Base-by-base conservation (phyloP, 2,113 vertebrate species). In the Lonchura striata region DNA sequence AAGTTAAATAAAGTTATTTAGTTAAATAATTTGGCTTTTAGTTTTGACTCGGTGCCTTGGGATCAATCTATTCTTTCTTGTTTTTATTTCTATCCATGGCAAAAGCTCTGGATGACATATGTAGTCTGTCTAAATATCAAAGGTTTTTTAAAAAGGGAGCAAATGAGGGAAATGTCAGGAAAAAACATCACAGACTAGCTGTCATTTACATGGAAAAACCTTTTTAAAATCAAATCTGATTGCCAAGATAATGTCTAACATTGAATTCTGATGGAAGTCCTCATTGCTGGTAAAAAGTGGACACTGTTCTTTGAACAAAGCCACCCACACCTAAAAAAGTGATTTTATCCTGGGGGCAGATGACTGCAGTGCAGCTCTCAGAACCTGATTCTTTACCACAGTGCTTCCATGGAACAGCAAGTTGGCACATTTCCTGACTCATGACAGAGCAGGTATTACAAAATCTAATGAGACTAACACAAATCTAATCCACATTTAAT, bases 81-180 rank as follows among this genome's bases (percentile, higher is more conserved):
- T 89, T 79, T 35, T 90, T 56, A 78, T 86, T 94, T 94, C 59
- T 90, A 60, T 70, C 64, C 66, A 10, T 86, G 82, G 86, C 68
- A 83, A 47, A 72, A 92, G 60, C 63, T 93, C 57, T 91, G 75
- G 63, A 66, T 95, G 82, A 94, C 84, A 85, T 85, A 87, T 47
- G 46, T 70, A 74, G 54, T 69, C 75, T 85, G 54, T 86, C 54
- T 94, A 91, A 95, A 93, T 95, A 91, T 66, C 82, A 95, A 82
- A 91, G 92, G 24, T 80, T 91, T 93, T 74, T 63, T 7, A 77
- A 84, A 94, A 63, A 60, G 21, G 28, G 56, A 89, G 8, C 17
- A 95, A 91, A 85, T 0, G 19, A 90, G 31, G 24, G 79, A 96
- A 87, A 96, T 92, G 42, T 82, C 81, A 85, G 33, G 54, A 46